These are phyloP conservation scores for Lagopus muta DNA, from an alignment of 2,113 vertebrate genomes.

Conservation along the genomic window DNA sequence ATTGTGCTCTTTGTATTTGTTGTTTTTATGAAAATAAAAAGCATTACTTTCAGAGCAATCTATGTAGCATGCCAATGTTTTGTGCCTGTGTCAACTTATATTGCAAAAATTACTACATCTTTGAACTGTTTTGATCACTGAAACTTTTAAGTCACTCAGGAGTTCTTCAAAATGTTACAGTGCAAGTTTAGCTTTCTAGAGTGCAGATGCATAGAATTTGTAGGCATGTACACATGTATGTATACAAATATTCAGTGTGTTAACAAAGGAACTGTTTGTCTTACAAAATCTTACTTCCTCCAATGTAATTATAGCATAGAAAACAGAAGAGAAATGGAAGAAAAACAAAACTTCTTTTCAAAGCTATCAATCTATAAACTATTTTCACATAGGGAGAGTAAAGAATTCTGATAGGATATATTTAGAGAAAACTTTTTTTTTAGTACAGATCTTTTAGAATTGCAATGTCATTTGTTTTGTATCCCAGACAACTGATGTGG, in stretches of 20 bases:
- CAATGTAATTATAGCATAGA: neutral
- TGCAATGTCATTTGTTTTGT: neutral
- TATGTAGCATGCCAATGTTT: neutral
- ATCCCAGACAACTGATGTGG: neutral
- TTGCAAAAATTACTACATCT: neutral
- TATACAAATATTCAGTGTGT: fast-evolving
- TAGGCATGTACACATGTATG: fast-evolving
- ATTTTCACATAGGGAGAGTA: neutral
- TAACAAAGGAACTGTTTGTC: neutral
- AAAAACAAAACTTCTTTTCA: neutral
- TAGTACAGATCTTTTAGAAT: neutral
- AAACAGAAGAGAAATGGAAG: neutral
- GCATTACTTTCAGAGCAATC: too few relatives aligned
- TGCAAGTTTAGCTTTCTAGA: neutral
- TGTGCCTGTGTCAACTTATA: neutral
- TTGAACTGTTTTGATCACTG: neutral
- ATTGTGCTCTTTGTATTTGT: too few relatives aligned
- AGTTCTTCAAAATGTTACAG: neutral
- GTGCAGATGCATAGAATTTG: neutral
- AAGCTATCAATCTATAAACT: neutral
- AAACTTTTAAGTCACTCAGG: neutral
- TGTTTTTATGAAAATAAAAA: too few relatives aligned
- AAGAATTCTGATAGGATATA: neutral
- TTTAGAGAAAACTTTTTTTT: neutral
- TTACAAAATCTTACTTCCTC: neutral